Percentiles rank a stretch among this genome's conserved stretches.
Conservation (phyloP, 1,140 invertebrate genomes). For the Trachymyrmex cornetzi region DNA sequence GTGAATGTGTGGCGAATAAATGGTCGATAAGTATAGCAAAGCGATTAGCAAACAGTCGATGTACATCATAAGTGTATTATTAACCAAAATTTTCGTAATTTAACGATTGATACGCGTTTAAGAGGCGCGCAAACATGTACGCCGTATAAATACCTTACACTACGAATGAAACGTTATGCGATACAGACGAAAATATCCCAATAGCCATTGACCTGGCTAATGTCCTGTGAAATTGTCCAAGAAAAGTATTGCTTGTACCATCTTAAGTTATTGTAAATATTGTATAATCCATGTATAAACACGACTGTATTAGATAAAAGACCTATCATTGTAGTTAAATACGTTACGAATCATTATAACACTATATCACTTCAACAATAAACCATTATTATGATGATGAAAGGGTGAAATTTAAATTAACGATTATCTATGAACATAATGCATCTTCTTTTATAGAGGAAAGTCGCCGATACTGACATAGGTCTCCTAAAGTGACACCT, state of each 20-base stretch:
- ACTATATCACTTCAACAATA: slow-evolving; percentile 86
- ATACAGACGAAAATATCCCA: slow-evolving; percentile 47
- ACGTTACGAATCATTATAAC: slow-evolving; percentile 87
- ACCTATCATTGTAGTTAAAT: slow-evolving; percentile 86
- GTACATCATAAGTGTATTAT: slow-evolving; percentile 61
- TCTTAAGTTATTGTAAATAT: slow-evolving; percentile 85
- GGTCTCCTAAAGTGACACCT: no score
- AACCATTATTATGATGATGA: slow-evolving; percentile 85
- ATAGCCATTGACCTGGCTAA: slow-evolving; percentile 57
- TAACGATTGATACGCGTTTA: slow-evolving; percentile 42
- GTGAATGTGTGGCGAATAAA: slow-evolving; percentile 41
- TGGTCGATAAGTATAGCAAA: slow-evolving; percentile 39
- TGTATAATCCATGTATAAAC: slow-evolving; percentile 87
- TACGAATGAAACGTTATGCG: slow-evolving; percentile 33
- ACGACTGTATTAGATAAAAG: slow-evolving; percentile 84
- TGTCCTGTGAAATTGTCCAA: slow-evolving; percentile 83
- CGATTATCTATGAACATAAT: neutral
- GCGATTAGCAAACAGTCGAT: slow-evolving; percentile 55
- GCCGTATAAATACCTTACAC: slow-evolving; percentile 57
- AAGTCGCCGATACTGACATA: no score
- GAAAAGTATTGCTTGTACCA: slow-evolving; percentile 83
- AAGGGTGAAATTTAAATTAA: slow-evolving; percentile 29
- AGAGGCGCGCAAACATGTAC: slow-evolving; percentile 27
- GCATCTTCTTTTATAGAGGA: neutral
- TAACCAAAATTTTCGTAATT: slow-evolving; percentile 61